Evolutionary conservation across 2,797 vertebrate genomes (phyloP).

Genomic region (Cygnus olor): DNA sequence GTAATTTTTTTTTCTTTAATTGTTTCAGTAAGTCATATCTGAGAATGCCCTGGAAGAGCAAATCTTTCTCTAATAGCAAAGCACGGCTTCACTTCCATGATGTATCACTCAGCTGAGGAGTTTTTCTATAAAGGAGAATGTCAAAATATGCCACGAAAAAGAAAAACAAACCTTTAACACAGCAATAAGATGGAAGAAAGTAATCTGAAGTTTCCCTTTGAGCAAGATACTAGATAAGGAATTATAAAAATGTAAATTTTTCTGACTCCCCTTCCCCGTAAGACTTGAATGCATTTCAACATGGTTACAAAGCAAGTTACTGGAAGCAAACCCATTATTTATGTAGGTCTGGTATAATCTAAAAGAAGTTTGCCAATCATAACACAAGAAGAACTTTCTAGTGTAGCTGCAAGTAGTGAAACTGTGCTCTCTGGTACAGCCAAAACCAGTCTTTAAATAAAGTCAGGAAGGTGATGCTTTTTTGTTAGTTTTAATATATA

Average conservation of each 20-base stretch:
- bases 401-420: neutral
- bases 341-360: neutral
- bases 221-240: neutral
- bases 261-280: neutral
- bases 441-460: neutral
- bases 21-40: neutral
- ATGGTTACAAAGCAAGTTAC: neutral
- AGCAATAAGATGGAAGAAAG: neutral
- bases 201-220: neutral
- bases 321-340: neutral
- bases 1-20: neutral
- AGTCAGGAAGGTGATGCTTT: accelerated
- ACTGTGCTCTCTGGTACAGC: neutral
- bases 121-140: neutral
- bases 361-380: neutral
- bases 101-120: neutral
- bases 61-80: neutral
- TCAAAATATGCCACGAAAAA: neutral
- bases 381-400: neutral
- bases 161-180: neutral
- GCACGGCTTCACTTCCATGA: neutral
- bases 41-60: neutral
- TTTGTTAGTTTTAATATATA: neutral
- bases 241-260: neutral
- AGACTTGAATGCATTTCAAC: neutral